Conservation (phyloP, 2,797 vertebrate species). For the Percopsis omiscomaycus region DNA sequence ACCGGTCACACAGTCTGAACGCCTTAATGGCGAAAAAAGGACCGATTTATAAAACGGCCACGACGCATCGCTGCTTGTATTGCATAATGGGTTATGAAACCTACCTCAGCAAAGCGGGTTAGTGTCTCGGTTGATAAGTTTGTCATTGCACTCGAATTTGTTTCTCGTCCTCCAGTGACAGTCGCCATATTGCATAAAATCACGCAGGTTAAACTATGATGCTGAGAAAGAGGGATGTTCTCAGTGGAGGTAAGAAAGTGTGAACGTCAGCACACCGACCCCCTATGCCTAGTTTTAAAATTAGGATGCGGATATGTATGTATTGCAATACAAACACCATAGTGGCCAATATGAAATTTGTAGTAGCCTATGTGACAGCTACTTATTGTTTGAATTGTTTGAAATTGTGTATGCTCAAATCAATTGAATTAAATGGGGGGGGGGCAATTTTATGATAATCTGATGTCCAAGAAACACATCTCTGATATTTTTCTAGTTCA, state of each 20-base stretch:
- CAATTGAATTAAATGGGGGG: too few species aligned
- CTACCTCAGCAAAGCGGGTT: slow-evolving; percentile 52
- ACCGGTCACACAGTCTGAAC: not conserved
- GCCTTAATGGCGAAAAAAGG: not conserved
- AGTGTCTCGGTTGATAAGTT: slow-evolving; percentile 34
- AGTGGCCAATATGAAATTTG: too few species aligned
- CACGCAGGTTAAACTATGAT: slow-evolving; percentile 68
- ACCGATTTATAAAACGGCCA: not conserved
- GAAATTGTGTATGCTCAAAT: too few species aligned
- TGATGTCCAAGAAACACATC: too few species aligned
- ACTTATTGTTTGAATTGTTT: too few species aligned
- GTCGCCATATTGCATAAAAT: slow-evolving; percentile 78
- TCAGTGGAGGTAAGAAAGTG: slow-evolving; percentile 22
- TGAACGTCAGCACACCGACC: slow-evolving; percentile 37
- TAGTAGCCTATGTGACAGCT: too few species aligned
- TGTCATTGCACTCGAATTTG: slow-evolving; percentile 55
- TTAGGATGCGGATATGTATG: not conserved
- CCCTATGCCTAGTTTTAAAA: not conserved
- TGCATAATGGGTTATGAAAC: slow-evolving; percentile 34
- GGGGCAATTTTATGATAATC: too few species aligned
- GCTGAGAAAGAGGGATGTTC: slow-evolving; percentile 47
- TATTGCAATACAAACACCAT: too few species aligned
- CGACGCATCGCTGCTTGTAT: slow-evolving; percentile 6
- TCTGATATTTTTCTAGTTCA: too few species aligned
- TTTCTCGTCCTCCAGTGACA: slow-evolving; percentile 53